These are phyloP conservation scores for Cephus pygmeus DNA, from an alignment of 2,888 invertebrate species.

Conservation along the genomic window DNA sequence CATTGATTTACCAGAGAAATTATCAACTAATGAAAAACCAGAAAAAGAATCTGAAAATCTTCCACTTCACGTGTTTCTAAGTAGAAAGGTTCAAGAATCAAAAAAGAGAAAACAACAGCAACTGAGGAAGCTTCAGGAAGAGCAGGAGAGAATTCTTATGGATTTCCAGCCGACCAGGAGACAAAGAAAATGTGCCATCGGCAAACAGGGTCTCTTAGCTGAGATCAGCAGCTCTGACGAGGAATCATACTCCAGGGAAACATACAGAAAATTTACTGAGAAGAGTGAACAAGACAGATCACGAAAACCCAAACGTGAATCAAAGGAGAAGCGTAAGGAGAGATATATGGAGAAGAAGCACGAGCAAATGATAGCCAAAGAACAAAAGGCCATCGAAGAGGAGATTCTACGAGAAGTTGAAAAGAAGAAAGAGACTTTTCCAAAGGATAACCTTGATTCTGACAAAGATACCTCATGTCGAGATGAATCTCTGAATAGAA, in stretches of 20 bases:
- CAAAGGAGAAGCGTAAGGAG: slow-evolving; percentile 60
- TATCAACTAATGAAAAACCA: slow-evolving; percentile 58
- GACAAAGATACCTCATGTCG: slow-evolving; percentile 14
- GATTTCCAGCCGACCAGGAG: slow-evolving; percentile 58
- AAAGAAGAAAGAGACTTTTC: slow-evolving; percentile 46
- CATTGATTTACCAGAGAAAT: slow-evolving; percentile 64
- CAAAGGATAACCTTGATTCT: slow-evolving; percentile 21
- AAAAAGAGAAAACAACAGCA: slow-evolving; percentile 59
- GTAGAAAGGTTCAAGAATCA: slow-evolving; percentile 59
- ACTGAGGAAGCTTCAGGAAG: slow-evolving; percentile 48
- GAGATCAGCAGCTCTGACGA: slow-evolving; percentile 70
- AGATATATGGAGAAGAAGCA: slow-evolving; percentile 62
- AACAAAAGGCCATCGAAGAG: slow-evolving; percentile 63
- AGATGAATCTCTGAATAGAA: slow-evolving; percentile 18
- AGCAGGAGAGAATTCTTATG: slow-evolving; percentile 49
- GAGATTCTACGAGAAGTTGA: slow-evolving; percentile 59
- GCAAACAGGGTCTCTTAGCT: slow-evolving; percentile 80
- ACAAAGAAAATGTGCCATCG: slow-evolving; percentile 82
- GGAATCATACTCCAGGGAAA: slow-evolving; percentile 43
- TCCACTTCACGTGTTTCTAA: slow-evolving; percentile 58
- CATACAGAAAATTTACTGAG: slow-evolving; percentile 30
- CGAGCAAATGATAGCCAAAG: slow-evolving; percentile 62
- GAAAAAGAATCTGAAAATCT: slow-evolving; percentile 56
- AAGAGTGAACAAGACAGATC: slow-evolving; percentile 46
- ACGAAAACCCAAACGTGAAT: slow-evolving; percentile 54